Conservation (phyloP, 2,797 vertebrate species). For the Semaprochilodus insignis region DNA sequence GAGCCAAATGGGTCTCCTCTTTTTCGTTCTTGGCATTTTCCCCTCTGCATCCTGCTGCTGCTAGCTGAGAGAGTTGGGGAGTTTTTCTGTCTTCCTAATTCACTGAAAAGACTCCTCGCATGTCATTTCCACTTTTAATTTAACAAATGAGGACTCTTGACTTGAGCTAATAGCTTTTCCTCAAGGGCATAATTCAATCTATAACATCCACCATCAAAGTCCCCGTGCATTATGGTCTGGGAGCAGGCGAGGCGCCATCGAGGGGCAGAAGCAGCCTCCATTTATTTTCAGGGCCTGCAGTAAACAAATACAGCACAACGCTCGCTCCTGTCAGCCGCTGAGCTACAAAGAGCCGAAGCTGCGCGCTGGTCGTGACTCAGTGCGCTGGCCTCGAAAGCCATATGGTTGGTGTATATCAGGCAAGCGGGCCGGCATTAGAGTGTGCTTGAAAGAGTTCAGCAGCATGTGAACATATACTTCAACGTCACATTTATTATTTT, state of each 20-base stretch:
- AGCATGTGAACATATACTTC: conserved; percentile 72
- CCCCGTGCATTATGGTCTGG: conserved; percentile 72
- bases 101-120: conserved; percentile 79
- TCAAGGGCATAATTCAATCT: conserved; percentile 86
- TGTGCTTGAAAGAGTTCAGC: conserved; percentile 60
- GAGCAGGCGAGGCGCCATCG: conserved; percentile 75
- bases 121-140: conserved; percentile 88
- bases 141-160: conserved; percentile 83
- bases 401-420: conserved; percentile 62
- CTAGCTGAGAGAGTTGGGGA: conserved; percentile 65
- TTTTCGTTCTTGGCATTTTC: conserved; percentile 60
- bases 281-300: conserved; percentile 72
- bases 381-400: conserved; percentile 44
- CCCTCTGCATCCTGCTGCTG: conserved; percentile 57
- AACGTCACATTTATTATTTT: conserved; percentile 75
- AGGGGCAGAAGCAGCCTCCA: conserved; percentile 62
- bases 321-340: conserved; percentile 48
- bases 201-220: conserved; percentile 84
- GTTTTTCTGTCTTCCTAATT: conserved; percentile 78
- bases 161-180: conserved; percentile 85
- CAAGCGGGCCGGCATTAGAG: conserved; percentile 34
- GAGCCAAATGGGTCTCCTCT: conserved; percentile 49
- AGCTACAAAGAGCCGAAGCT: conserved; percentile 52
- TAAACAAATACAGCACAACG: conserved; percentile 72
- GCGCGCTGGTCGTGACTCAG: conserved; percentile 9